A percentile compares a stretch with the other conserved stretches of the same genome.
Evolutionary conservation across 1,140 invertebrate species (phyloP).

Genomic region (Zaprionus inermis): DNA sequence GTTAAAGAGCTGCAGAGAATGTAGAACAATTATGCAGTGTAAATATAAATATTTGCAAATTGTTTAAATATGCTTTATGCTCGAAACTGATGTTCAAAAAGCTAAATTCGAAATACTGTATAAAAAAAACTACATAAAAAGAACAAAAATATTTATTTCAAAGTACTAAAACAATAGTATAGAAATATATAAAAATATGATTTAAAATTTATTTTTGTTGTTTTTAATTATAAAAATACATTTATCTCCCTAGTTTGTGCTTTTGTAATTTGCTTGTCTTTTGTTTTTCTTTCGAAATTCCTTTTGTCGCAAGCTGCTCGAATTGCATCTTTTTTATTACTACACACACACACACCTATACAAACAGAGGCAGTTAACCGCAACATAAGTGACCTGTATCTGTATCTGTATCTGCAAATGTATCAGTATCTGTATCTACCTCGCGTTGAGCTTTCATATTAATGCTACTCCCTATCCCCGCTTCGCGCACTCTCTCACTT

Average conservation of each 20-base stretch:
- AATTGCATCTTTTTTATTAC: slow-evolving; percentile 61
- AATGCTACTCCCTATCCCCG: slow-evolving; percentile 12
- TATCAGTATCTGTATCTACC: slow-evolving; percentile 25
- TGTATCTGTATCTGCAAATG: slow-evolving; percentile 17
- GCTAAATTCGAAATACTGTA: not conserved
- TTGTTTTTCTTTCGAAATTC: slow-evolving; percentile 39
- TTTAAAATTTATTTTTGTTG: not conserved
- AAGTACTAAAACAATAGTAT: not conserved
- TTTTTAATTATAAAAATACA: too few species aligned
- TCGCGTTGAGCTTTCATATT: slow-evolving; percentile 16
- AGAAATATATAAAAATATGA: not conserved
- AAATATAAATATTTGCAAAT: not conserved
- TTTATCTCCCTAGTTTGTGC: not conserved
- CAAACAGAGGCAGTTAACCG: slow-evolving; percentile 39
- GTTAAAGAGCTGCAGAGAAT: slow-evolving; percentile 13
- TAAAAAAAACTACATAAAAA: not conserved
- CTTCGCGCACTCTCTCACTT: not conserved
- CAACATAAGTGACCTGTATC: slow-evolving; percentile 53
- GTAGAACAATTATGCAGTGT: not conserved
- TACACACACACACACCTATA: slow-evolving; percentile 29
- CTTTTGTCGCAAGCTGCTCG: slow-evolving; percentile 43
- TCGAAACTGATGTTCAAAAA: not conserved
- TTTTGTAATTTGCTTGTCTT: not conserved
- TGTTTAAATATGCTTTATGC: too few species aligned
- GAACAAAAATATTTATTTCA: not conserved